phyloP scores from a whole-genome alignment of 2,888 invertebrate species.

The Polietes domitor region DNA sequence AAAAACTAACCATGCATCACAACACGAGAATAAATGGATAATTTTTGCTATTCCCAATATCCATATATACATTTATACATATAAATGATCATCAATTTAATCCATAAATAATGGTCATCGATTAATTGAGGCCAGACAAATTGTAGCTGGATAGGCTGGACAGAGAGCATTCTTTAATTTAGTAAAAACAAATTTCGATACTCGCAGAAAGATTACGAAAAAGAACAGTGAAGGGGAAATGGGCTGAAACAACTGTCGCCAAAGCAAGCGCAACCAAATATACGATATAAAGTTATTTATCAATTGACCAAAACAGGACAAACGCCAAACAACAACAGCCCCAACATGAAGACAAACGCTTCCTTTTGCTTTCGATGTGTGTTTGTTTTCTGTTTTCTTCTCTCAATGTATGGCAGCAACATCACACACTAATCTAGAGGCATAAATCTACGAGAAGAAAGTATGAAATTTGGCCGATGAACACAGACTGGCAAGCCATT shows the following conservation, averaged over 20 bases:
- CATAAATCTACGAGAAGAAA: constrained; percentile 49
- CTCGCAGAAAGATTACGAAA: neutral
- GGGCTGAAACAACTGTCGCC: constrained; percentile 56
- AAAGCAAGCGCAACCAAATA: constrained; percentile 4
- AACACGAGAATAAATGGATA: neutral
- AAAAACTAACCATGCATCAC: neutral
- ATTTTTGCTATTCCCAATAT: neutral
- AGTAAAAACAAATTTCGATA: constrained; percentile 35
- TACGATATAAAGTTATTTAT: constrained; percentile 55
- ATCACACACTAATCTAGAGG: constrained; percentile 52
- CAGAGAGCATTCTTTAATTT: constrained; percentile 53
- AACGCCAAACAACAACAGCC: neutral
- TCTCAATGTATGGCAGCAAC: constrained; percentile 8
- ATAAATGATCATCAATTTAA: constrained; percentile 9
- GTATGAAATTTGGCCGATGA: constrained; percentile 57
- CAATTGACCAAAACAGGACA: constrained; percentile 41
- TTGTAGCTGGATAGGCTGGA: constrained; percentile 32
- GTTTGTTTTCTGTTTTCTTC: constrained; percentile 9
- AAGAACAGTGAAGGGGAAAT: constrained; percentile 37
- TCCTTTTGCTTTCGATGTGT: neutral
- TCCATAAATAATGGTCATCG: constrained; percentile 61
- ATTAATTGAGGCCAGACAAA: constrained; percentile 64
- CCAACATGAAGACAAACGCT: neutral
- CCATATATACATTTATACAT: too few relatives aligned
- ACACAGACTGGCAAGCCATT: too few relatives aligned